Evolutionary conservation across 2,113 vertebrate genomes (phyloP).

Genomic region (Anguilla rostrata): DNA sequence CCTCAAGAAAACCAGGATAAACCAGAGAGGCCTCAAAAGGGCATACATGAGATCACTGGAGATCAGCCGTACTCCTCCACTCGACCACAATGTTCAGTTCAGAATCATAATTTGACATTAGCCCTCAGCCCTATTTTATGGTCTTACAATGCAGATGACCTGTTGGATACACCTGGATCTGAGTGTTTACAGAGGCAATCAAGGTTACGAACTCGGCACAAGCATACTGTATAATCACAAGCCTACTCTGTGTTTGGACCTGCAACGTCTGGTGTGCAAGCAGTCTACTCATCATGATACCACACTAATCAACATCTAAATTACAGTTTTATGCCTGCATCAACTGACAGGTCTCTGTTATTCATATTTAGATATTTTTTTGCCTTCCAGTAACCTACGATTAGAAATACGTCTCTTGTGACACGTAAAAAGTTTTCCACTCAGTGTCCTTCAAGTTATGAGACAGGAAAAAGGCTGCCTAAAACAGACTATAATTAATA

Average conservation of each 20-base stretch:
- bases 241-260: too few species aligned
- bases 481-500: constrained; percentile 31
- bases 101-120: neutral
- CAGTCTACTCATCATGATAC: neutral
- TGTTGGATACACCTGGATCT: neutral
- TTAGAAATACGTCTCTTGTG: neutral
- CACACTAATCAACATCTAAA: neutral
- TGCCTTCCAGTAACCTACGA: neutral
- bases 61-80: neutral
- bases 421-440: neutral
- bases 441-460: constrained; percentile 2
- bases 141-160: neutral
- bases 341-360: neutral
- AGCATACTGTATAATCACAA: neutral
- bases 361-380: neutral
- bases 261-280: neutral
- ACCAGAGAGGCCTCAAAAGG: neutral
- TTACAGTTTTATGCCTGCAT: neutral
- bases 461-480: constrained; percentile 1
- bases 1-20: too few species aligned
- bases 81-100: neutral
- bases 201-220: neutral
- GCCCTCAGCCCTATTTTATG: neutral
- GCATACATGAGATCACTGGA: neutral
- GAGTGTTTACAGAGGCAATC: neutral